These are phyloP conservation scores for Nipponia nippon DNA, from an alignment of 2,113 vertebrate genomes.

Conservation along the genomic window DNA sequence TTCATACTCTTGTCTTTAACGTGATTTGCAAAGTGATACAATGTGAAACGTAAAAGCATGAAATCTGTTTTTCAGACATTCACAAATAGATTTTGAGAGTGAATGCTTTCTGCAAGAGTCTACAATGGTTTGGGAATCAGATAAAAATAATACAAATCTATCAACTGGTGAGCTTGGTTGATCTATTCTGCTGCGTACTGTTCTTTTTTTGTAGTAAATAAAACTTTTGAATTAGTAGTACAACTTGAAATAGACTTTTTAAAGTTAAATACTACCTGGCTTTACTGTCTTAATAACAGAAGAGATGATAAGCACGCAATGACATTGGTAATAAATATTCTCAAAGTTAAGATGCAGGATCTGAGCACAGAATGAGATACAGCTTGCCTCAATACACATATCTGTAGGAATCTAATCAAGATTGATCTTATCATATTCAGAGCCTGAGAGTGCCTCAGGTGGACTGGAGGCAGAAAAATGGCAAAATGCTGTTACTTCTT, in stretches of 20 bases:
- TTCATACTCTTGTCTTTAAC: not conserved
- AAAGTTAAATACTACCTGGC: not conserved
- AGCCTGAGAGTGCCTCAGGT: not conserved
- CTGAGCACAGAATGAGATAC: not conserved
- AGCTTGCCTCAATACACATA: not conserved
- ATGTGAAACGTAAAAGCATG: not conserved
- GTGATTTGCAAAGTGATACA: not conserved
- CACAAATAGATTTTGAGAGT: not conserved
- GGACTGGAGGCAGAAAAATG: not conserved
- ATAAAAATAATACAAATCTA: not conserved
- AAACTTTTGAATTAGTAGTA: not conserved
- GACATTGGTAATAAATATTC: constrained; percentile 42
- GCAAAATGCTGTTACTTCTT: not conserved
- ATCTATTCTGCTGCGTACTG: not conserved
- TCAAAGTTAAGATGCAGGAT: not conserved
- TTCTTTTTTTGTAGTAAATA: not conserved
- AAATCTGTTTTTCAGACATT: not conserved
- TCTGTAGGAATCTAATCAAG: constrained; percentile 34
- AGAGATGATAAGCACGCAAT: not conserved
- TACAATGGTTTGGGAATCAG: not conserved
- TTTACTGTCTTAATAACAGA: not conserved
- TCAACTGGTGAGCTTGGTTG: not conserved
- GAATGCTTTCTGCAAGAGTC: not conserved
- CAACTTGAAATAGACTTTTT: not conserved
- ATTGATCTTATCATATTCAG: constrained; percentile 11